phyloP scores from a whole-genome alignment of 2,888 invertebrate genomes.

The Eupithecia centaureata region DNA sequence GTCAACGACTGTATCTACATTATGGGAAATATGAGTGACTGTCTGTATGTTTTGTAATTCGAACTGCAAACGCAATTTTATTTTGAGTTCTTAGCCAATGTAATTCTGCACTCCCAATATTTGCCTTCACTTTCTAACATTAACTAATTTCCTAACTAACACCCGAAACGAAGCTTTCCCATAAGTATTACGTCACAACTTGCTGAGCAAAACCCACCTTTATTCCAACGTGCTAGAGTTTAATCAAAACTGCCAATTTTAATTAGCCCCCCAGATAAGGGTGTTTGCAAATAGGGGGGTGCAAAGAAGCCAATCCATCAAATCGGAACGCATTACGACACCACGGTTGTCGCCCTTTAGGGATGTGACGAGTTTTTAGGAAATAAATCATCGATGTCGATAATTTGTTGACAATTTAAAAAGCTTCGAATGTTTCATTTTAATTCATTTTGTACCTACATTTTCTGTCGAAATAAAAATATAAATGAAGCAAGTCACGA shows the following conservation, averaged over 20 bases:
- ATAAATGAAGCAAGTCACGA: too few relatives aligned
- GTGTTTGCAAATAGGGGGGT: slow-evolving; percentile 83
- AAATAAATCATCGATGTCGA: slow-evolving; percentile 30
- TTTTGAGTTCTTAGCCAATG: neutral
- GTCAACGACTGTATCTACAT: too few relatives aligned
- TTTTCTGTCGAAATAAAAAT: too few relatives aligned
- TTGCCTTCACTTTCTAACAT: slow-evolving; percentile 24
- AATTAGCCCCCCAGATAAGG: slow-evolving; percentile 80
- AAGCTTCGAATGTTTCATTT: too few relatives aligned
- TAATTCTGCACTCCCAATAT: slow-evolving; percentile 17
- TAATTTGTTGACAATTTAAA: too few relatives aligned
- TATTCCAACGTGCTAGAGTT: slow-evolving; percentile 47
- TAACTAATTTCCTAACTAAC: slow-evolving; percentile 40
- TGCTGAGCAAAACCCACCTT: slow-evolving; percentile 36
- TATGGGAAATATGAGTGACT: too few relatives aligned
- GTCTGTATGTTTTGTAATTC: neutral
- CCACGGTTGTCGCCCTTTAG: slow-evolving; percentile 71
- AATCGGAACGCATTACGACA: slow-evolving; percentile 83
- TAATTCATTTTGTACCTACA: too few relatives aligned
- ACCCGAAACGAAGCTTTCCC: slow-evolving; percentile 35
- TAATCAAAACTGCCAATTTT: slow-evolving; percentile 68
- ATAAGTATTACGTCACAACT: slow-evolving; percentile 34
- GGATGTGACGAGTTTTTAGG: slow-evolving; percentile 17
- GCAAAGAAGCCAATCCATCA: slow-evolving; percentile 84
- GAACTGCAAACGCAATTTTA: neutral